These are phyloP conservation scores for Brachylomia viminalis DNA, from an alignment of 2,888 invertebrate species.

Conservation along the genomic window DNA sequence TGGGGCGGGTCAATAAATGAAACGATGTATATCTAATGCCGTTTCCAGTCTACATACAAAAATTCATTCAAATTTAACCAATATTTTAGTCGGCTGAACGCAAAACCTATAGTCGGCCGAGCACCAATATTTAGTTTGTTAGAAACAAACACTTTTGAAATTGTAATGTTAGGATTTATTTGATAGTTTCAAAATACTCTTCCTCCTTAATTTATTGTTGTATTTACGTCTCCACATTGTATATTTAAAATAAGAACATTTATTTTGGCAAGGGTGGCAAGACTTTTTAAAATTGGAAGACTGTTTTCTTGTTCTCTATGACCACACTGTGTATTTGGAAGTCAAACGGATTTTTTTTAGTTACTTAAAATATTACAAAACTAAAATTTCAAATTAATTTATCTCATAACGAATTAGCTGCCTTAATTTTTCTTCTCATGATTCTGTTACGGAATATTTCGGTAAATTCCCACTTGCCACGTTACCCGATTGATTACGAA, in stretches of 20 bases:
- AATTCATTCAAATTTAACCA: background rate
- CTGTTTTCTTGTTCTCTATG: constrained; percentile 1
- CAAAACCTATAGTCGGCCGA: background rate
- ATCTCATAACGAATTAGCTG: constrained; percentile 30
- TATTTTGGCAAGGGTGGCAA: background rate
- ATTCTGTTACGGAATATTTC: background rate
- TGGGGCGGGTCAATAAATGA: too few relatives aligned
- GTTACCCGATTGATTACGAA: background rate
- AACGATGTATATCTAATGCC: background rate
- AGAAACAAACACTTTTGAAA: background rate
- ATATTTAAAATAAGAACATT: background rate
- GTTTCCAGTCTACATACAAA: background rate
- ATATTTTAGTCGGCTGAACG: background rate
- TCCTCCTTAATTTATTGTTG: background rate
- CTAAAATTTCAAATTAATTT: background rate
- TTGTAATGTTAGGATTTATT: background rate
- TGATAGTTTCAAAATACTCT: too few relatives aligned
- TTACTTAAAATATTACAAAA: background rate
- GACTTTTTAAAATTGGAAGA: constrained; percentile 30
- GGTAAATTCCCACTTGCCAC: background rate
- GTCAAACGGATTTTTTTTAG: constrained; percentile 12
- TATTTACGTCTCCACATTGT: background rate
- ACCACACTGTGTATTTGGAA: constrained; percentile 8
- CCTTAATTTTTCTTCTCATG: constrained; percentile 5
- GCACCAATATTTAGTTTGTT: background rate